phyloP scores from a whole-genome alignment of 2,113 vertebrate species.

The Potamarius usumacintae region DNA sequence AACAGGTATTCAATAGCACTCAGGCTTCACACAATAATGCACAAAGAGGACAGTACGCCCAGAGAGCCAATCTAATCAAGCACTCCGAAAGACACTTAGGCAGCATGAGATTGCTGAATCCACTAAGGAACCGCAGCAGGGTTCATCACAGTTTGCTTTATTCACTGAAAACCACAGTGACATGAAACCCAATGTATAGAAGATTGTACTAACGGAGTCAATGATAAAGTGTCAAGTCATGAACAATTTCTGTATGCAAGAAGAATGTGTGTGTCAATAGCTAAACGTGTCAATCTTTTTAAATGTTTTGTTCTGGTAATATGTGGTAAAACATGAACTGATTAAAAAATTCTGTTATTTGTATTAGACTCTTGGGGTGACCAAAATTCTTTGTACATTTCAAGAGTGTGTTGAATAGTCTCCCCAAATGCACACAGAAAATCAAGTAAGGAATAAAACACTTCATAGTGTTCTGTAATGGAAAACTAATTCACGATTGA shows the following conservation, averaged over 20 bases:
- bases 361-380: not conserved
- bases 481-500: not conserved
- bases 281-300: no score
- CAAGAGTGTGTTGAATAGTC: no score
- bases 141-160: not conserved
- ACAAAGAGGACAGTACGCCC: no score
- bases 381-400: not conserved
- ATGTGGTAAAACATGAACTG: no score
- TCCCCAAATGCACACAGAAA: no score
- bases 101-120: not conserved
- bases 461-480: not conserved
- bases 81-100: not conserved
- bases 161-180: not conserved
- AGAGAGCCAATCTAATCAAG: not conserved
- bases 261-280: no score
- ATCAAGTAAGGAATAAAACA: not conserved
- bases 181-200: not conserved
- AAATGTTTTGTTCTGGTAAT: no score
- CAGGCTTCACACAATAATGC: not conserved
- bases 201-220: not conserved
- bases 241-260: not conserved
- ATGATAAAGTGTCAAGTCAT: not conserved
- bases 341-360: not conserved
- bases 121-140: not conserved
- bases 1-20: not conserved